These are phyloP conservation scores for Ophiothrix spiculata DNA, from an alignment of 35 echinoderm and acorn worm species.

Conservation along the genomic window DNA sequence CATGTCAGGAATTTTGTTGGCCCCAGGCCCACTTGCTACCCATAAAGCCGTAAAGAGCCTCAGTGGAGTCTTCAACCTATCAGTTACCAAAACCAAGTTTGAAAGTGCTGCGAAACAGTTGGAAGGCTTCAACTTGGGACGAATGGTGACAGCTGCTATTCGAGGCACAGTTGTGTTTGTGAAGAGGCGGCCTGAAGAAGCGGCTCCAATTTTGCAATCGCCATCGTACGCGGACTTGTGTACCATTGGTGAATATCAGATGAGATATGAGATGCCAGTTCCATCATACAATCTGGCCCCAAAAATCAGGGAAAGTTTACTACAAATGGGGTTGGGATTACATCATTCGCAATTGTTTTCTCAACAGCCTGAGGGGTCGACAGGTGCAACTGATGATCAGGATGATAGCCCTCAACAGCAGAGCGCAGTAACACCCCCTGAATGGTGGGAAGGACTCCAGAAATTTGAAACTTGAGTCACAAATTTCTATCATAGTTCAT, in stretches of 20 bases:
- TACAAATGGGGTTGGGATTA: background rate
- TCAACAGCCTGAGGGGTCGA: background rate
- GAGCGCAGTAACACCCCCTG: too few species aligned
- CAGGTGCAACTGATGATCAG: background rate
- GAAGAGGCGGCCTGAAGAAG: background rate
- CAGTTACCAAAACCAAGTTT: background rate
- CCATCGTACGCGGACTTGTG: background rate
- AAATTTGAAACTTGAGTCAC: too few species aligned
- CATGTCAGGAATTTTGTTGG: background rate
- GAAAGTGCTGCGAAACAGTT: background rate
- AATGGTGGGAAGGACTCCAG: too few species aligned
- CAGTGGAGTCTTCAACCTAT: background rate
- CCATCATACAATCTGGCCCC: background rate
- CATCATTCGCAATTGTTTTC: background rate
- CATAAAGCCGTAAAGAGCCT: background rate
- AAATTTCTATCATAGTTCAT: too few species aligned
- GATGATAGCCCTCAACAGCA: background rate
- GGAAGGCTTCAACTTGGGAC: background rate
- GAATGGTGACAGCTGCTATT: background rate
- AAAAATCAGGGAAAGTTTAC: background rate
- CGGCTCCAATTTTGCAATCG: background rate
- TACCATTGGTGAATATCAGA: background rate
- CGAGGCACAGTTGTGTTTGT: background rate
- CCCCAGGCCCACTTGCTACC: background rate
- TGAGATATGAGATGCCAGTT: background rate